Base-by-base conservation (phyloP, 2,888 invertebrate genomes). In the Netelia fuscicornis region DNA sequence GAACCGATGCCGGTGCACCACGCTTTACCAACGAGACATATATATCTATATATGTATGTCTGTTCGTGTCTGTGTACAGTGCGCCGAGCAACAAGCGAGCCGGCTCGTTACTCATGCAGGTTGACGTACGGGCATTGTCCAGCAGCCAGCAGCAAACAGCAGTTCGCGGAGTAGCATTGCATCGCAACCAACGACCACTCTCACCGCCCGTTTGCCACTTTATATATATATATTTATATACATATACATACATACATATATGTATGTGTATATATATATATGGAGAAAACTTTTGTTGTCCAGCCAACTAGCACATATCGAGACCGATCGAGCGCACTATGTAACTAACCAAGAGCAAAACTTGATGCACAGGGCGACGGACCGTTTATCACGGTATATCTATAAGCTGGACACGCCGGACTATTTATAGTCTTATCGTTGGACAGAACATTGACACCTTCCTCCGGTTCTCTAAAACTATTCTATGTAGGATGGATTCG, bases 101-200 rank as follows among this genome's bases (percentile, higher is more conserved):
- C 84, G 87, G 87, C 89, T 90, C 87, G 88, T 91, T 91, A 91
- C 88, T 91, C 89, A 91, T 90, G 91, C 88, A 87, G 87, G 81
- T 89, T 87, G 88, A 90, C 90, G 89, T 90, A 89, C 90, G 88
- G 89, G 89, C 89, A 92, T 92, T 91, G 90, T 90, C 89, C 91
- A 88, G 82, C 79, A 70, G 85, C 68, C 87, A 86, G 80, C 83
- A 84, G 87, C 87, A 87, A 37, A 84, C 86, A 86, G 84, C 85
- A 86, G 85, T 86, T 87, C 86, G 72, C 82, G 74, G 68, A 85
- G 84, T 79, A 81, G 60, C 87, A 86, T 86, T 86, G 84, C 78
- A 81, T 86, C 86, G 81, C 30, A 42, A 17, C 67, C 30, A 37
- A 74, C 68, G 37, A 77, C 62, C 81, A 75, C 84, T 81, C 78